phyloP scores from a whole-genome alignment of 2,888 invertebrate species.

The Dicranocentrus wangi region DNA sequence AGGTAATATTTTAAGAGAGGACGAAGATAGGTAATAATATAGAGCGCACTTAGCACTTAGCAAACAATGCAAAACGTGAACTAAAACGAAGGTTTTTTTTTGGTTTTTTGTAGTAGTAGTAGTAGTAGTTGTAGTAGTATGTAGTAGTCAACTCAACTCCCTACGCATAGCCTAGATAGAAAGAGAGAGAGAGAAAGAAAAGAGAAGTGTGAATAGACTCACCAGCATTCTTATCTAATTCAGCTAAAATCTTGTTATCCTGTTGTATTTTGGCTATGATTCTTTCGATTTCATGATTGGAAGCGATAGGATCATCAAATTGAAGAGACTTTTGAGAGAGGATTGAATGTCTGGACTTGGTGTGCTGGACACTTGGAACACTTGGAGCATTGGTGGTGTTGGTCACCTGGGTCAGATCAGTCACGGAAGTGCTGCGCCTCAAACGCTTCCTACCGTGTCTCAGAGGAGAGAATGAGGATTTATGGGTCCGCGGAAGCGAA shows the following conservation, averaged over 20 bases:
- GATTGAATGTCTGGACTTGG: conserved; percentile 67
- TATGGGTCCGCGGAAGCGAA: conserved; percentile 73
- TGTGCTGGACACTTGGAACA: conserved; percentile 61
- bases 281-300: conserved; percentile 84
- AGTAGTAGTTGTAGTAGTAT: no score
- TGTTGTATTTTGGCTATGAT: conserved; percentile 97
- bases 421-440: conserved; percentile 72
- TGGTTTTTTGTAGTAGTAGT: no score
- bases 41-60: no score
- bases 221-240: conserved; percentile 83
- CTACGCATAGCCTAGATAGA: no score
- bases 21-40: no score
- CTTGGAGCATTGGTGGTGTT: conserved; percentile 58
- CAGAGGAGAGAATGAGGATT: conserved; percentile 73
- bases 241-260: conserved; percentile 84
- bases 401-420: conserved; percentile 71
- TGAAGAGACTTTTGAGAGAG: conserved; percentile 73
- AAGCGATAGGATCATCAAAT: conserved; percentile 72
- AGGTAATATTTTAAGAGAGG: no score
- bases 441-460: conserved; percentile 73
- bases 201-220: conserved; percentile 65
- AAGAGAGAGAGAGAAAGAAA: conserved; percentile 32
- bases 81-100: no score
- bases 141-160: no score
- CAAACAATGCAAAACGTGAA: no score